Evolutionary conservation across 2,797 vertebrate species (phyloP).

Genomic region (Anisognathus igniventris): DNA sequence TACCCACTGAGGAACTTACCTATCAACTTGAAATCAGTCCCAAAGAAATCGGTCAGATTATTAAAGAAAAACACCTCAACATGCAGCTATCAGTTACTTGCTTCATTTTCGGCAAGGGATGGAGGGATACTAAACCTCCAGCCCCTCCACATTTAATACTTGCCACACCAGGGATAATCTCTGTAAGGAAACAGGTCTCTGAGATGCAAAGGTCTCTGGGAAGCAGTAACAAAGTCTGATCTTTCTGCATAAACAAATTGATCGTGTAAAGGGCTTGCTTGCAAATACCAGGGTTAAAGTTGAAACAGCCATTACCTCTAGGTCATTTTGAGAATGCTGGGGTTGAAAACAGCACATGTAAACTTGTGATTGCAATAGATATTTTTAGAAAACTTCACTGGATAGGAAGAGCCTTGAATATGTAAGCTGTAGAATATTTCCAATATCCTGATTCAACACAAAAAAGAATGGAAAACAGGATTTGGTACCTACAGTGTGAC

Average conservation of each 20-base stretch:
- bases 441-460: not conserved
- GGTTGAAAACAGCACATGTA: not conserved
- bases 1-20: not conserved
- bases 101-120: not conserved
- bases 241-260: conserved; percentile 53
- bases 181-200: not conserved
- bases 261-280: conserved; percentile 50
- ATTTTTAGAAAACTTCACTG: not conserved
- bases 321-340: not conserved
- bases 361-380: not conserved
- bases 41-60: not conserved
- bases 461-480: not conserved
- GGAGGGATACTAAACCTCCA: not conserved
- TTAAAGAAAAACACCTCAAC: not conserved
- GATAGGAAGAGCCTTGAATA: not conserved
- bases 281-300: conserved; percentile 49
- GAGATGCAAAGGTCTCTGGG: conserved; percentile 43
- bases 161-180: not conserved
- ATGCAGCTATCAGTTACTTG: not conserved
- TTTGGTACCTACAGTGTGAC: not conserved
- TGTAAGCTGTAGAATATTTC: not conserved
- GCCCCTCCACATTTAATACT: not conserved
- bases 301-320: conserved; percentile 42
- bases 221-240: conserved; percentile 54
- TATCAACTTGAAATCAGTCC: not conserved